These are phyloP conservation scores for Polydrusus cervinus DNA, from an alignment of 2,888 invertebrate species.

Conservation along the genomic window DNA sequence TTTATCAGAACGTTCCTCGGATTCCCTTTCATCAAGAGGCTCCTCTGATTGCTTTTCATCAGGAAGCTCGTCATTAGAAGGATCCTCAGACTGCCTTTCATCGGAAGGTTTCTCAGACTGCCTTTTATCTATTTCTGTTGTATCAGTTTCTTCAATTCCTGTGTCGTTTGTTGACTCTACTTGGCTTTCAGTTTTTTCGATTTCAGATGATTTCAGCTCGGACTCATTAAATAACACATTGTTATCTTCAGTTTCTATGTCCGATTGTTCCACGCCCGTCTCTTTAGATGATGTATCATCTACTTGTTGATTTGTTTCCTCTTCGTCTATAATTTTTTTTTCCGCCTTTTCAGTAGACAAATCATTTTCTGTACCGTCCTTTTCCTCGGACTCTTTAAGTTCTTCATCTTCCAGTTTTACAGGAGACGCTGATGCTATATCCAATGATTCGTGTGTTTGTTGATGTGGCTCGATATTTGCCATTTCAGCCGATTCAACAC, in stretches of 20 bases:
- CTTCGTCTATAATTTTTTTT: background rate
- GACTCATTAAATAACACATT: background rate
- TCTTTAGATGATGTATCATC: background rate
- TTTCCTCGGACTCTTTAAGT: background rate
- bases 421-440: background rate
- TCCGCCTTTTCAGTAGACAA: background rate
- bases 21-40: no score
- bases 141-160: background rate
- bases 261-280: background rate
- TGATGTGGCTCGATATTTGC: background rate
- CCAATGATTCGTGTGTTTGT: background rate
- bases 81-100: no score
- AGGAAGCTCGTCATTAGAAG: background rate
- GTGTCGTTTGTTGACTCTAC: background rate
- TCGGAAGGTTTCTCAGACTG: background rate
- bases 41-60: no score
- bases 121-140: background rate
- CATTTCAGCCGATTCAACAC: background rate
- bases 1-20: background rate
- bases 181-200: background rate
- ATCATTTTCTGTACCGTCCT: background rate
- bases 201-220: background rate
- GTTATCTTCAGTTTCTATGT: background rate
- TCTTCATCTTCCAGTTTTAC: slow-evolving; percentile 3
- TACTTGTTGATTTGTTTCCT: background rate